These are phyloP conservation scores for Anoplius nigerrimus DNA, from an alignment of 2,888 invertebrate species.

Conservation along the genomic window DNA sequence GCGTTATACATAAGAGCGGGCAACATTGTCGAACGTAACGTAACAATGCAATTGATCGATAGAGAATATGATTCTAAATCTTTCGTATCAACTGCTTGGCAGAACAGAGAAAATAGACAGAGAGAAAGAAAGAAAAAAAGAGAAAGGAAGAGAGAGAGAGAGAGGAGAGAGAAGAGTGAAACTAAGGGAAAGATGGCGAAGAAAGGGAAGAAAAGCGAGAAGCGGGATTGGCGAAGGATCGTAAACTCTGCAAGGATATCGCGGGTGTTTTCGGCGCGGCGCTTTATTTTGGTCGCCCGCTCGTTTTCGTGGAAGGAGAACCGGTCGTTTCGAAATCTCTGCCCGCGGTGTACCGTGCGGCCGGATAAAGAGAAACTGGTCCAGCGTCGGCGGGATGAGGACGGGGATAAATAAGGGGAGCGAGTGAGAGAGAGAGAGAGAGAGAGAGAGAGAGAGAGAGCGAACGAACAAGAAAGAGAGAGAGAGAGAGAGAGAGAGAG, in stretches of 20 bases:
- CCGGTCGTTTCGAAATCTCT: constrained; percentile 59
- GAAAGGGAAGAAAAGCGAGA: background rate
- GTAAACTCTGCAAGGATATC: constrained; percentile 52
- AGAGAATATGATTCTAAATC: too few relatives aligned
- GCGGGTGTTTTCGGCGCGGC: constrained; percentile 37
- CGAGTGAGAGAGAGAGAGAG: too few relatives aligned
- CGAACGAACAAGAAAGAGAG: too few relatives aligned
- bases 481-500: background rate
- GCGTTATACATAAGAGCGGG: background rate
- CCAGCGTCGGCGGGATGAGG: constrained; percentile 31
- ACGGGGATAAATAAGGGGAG: too few relatives aligned
- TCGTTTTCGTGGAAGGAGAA: constrained; percentile 54
- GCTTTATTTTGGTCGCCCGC: constrained; percentile 56
- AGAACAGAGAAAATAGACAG: too few relatives aligned
- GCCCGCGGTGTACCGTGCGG: constrained; percentile 16
- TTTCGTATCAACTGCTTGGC: too few relatives aligned
- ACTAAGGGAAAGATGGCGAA: too few relatives aligned
- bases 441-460: background rate
- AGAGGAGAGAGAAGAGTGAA: too few relatives aligned
- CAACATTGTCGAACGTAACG: background rate
- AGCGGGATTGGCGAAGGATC: constrained; percentile 35
- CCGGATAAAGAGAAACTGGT: constrained; percentile 59
- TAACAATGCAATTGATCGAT: too few relatives aligned
- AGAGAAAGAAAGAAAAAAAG: too few relatives aligned
- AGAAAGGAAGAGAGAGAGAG: too few relatives aligned